Evolutionary conservation across 2,888 invertebrate genomes (phyloP).

Genomic region (Orthosia gracilis): DNA sequence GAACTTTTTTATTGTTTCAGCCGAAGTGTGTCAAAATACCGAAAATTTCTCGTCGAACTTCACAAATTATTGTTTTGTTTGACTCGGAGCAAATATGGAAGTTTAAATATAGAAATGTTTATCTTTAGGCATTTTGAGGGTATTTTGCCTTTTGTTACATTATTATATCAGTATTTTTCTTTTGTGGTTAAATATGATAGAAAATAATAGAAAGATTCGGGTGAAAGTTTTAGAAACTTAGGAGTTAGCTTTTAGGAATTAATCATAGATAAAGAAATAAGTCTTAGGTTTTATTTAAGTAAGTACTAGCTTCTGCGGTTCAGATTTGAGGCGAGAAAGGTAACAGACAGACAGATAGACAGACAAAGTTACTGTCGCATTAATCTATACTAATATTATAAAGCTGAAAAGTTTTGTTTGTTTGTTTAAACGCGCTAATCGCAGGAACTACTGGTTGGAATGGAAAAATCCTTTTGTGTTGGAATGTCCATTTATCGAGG

Average conservation of each 20-base stretch:
- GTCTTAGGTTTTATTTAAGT: neutral
- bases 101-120: conserved; percentile 40
- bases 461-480: too few species aligned
- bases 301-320: too few species aligned
- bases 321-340: too few species aligned
- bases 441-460: too few species aligned
- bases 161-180: conserved; percentile 1
- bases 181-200: conserved; percentile 1
- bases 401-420: too few species aligned
- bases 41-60: conserved; percentile 43
- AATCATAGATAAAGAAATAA: neutral
- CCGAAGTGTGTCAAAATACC: conserved; percentile 58
- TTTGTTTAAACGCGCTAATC: too few species aligned
- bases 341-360: too few species aligned
- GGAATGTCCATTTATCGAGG: too few species aligned
- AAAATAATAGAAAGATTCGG: neutral
- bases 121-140: neutral
- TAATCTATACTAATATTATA: too few species aligned
- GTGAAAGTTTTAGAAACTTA: too few species aligned
- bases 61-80: conserved; percentile 57
- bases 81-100: conserved; percentile 61
- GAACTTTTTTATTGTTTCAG: conserved; percentile 61
- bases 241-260: neutral
- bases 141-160: neutral
- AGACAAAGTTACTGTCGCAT: too few species aligned